A percentile compares a stretch with the other conserved stretches of the same genome.
Evolutionary conservation across 2,888 invertebrate genomes (phyloP).

Genomic region (Pandemis corylana): DNA sequence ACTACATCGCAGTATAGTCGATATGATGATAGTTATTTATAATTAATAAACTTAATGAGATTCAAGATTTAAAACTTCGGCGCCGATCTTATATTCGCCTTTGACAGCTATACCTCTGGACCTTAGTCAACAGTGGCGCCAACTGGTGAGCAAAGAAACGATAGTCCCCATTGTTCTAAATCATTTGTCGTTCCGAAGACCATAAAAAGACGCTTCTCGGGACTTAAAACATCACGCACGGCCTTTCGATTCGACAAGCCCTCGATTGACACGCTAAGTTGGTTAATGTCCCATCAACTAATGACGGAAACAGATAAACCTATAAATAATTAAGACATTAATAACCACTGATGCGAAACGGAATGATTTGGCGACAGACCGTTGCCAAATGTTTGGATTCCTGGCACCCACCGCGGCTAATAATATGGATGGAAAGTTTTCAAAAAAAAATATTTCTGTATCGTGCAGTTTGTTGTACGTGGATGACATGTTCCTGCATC

Average conservation of each 20-base stretch:
- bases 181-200: too few species aligned
- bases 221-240: neutral
- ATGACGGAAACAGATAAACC: constrained; percentile 4
- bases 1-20: too few species aligned
- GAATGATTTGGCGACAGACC: constrained; percentile 27
- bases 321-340: constrained; percentile 10
- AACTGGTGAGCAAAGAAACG: too few species aligned
- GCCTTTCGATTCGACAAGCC: neutral
- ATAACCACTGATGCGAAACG: constrained; percentile 8
- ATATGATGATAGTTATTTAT: too few species aligned
- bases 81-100: too few species aligned
- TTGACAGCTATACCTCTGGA: too few species aligned
- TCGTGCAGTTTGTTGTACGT: neutral
- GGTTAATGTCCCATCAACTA: neutral
- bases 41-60: too few species aligned
- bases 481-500: neutral
- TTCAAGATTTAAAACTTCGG: too few species aligned
- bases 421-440: constrained; percentile 19
- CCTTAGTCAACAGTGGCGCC: too few species aligned
- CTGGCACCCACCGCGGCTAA: constrained; percentile 24
- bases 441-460: constrained; percentile 9
- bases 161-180: too few species aligned
- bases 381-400: constrained; percentile 27
- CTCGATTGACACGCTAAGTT: neutral
- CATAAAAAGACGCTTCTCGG: too few species aligned